Evolutionary conservation across 2,888 invertebrate genomes (phyloP).

Genomic region (Xestia xanthographa): DNA sequence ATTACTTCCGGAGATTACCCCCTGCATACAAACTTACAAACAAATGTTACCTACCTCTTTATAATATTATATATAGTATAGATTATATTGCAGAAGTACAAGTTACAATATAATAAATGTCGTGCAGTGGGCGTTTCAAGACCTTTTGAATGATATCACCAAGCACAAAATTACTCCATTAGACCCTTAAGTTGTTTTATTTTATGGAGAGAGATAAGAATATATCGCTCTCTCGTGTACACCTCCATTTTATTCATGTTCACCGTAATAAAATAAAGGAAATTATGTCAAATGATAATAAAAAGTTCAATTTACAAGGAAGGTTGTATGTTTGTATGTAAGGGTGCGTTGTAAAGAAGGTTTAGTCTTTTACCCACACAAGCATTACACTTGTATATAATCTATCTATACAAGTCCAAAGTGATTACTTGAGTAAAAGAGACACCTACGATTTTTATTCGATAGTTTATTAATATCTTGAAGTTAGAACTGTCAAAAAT

Average conservation of each 20-base stretch:
- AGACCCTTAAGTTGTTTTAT: not conserved
- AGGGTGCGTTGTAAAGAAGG: not conserved
- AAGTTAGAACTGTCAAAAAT: no score
- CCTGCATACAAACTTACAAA: no score
- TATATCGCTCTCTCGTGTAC: not conserved
- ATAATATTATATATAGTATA: no score
- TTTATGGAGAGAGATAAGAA: slow-evolving; percentile 16
- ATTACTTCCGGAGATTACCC: no score
- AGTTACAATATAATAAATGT: not conserved
- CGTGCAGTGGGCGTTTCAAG: not conserved
- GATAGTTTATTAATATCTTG: no score
- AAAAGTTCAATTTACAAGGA: slow-evolving; percentile 26
- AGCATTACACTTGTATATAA: not conserved
- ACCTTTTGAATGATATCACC: not conserved
- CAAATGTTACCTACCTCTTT: no score
- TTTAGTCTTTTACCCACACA: not conserved
- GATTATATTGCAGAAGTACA: not conserved
- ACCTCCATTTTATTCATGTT: slow-evolving; percentile 17
- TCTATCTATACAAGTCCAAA: no score
- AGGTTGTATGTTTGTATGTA: not conserved
- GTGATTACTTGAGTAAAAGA: no score
- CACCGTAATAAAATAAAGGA: slow-evolving; percentile 38
- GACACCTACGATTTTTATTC: no score
- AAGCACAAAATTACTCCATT: not conserved
- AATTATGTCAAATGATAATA: slow-evolving; percentile 25